A percentile compares a stretch with the other conserved stretches of the same genome.
These are phyloP conservation scores for Campylorhamphus procurvoides DNA, from an alignment of 2,113 vertebrate genomes.

Conservation along the genomic window DNA sequence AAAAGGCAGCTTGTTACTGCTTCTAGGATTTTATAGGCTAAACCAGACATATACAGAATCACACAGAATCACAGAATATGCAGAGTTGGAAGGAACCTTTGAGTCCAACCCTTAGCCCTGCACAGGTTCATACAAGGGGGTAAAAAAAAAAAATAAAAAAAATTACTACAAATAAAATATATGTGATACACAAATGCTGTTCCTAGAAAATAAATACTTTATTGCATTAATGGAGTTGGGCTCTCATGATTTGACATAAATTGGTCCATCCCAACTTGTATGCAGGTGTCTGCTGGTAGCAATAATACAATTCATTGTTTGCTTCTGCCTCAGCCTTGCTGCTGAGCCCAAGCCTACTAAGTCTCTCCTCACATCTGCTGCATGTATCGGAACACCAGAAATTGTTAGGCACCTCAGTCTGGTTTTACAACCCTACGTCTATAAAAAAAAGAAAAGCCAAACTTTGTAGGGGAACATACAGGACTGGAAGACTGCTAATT, in stretches of 20 bases:
- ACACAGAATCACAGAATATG: background rate
- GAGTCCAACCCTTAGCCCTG: background rate
- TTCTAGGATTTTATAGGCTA: background rate
- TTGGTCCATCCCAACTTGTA: background rate
- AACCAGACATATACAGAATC: background rate
- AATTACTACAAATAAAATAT: background rate
- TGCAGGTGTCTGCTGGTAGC: background rate
- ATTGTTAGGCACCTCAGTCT: background rate
- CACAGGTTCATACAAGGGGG: background rate
- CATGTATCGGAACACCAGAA: background rate
- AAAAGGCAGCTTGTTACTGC: background rate
- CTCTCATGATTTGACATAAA: background rate
- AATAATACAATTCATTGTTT: background rate
- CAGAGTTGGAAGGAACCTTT: background rate
- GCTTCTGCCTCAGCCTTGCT: background rate
- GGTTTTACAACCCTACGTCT: background rate
- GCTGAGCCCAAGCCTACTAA: background rate
- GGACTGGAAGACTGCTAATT: background rate
- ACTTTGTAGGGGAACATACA: fast-evolving
- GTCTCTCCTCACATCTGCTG: background rate
- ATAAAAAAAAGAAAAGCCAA: background rate
- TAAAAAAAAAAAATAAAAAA: background rate
- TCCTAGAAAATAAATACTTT: background rate
- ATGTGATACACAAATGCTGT: background rate
- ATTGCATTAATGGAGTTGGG: background rate